phyloP scores from a whole-genome alignment of 1,140 invertebrate genomes.

The Drepana arcuata region DNA sequence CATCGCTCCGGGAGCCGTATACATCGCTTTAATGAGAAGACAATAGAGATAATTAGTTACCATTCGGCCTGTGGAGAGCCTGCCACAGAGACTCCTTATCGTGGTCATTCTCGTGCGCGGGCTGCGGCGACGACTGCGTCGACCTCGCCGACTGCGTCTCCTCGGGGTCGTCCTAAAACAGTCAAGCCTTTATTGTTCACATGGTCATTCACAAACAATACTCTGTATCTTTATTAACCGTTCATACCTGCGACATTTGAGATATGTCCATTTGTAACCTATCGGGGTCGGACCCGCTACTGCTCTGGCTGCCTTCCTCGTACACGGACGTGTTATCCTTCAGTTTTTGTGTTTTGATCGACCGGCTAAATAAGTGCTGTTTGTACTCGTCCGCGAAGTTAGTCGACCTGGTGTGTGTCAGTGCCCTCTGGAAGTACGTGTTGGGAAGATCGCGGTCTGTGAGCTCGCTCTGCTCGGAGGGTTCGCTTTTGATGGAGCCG shows the following conservation, averaged over 20 bases:
- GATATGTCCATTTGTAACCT: slow-evolving; percentile 70
- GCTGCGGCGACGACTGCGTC: slow-evolving; percentile 58
- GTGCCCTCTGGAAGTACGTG: slow-evolving; percentile 31
- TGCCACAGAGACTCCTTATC: slow-evolving; percentile 68
- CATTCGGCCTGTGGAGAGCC: slow-evolving; percentile 65
- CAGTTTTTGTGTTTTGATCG: slow-evolving; percentile 33
- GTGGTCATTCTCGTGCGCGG: slow-evolving; percentile 36
- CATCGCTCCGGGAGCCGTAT: no score
- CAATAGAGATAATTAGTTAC: slow-evolving; percentile 20
- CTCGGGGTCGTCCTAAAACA: slow-evolving; percentile 55
- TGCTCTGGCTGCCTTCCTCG: slow-evolving; percentile 68
- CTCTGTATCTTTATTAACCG: no score
- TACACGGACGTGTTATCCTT: slow-evolving; percentile 53
- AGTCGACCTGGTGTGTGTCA: slow-evolving; percentile 26
- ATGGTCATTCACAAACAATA: no score
- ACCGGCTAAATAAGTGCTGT: slow-evolving; percentile 35
- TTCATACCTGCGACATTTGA: slow-evolving; percentile 58
- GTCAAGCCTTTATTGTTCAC: no score
- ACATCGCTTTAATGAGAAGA: not conserved
- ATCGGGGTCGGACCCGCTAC: slow-evolving; percentile 67
- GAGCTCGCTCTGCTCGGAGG: slow-evolving; percentile 28
- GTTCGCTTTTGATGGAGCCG: slow-evolving; percentile 43
- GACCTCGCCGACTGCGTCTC: slow-evolving; percentile 62
- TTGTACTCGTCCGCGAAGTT: slow-evolving; percentile 54
- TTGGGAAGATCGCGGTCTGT: slow-evolving; percentile 17